Evolutionary conservation across 2,888 invertebrate species (phyloP), one percentile per base, ranked within the genome.

Genomic region (Petrolisthes manimaculis): DNA sequence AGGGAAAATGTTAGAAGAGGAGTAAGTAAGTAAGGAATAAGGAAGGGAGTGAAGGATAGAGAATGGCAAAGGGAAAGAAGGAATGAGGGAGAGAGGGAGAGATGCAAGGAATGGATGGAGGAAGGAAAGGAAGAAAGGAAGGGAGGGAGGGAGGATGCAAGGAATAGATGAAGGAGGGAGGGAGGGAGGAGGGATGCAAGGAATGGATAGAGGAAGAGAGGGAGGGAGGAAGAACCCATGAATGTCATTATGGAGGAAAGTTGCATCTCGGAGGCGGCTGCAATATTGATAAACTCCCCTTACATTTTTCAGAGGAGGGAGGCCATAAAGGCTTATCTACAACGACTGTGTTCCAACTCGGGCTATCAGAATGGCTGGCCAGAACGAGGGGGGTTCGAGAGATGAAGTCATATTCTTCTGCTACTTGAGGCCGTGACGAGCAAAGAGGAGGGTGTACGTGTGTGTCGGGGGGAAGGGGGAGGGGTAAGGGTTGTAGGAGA

Each of bases 281-380:
- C 79, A 71, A 87, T 83, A 87, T 87, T 87, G 87, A 87, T 79
- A 87, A 87, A 83, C 83, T 51, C 78, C 78, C 71, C 18, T 2
- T 37, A 37, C 54, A 54, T 87, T 83, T 87, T 87, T 79, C 61
- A 8, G 61, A 37, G 79, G 74, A 37, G 55, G 53, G 55, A n/a
- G 71, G 75, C 83, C 83, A 83, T 87, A 87, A 87, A 87, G 87
- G 87, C 87, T 87, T 87, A 87, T 87, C 87, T 87, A 83, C 83
- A 87, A 87, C 80, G 87, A 83, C 87, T 86, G 81, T 87, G 87
- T 83, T 79, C 87, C 83, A 87, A 87, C 87, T 83, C 87, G 55
- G 55, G 83, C 80, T 87, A 83, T 87, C 83, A 83, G 79, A 87
- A 87, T 55, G 87, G 87, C 83, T 83, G 51, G 78, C 56, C 74